Evolutionary conservation across 1,140 invertebrate species (phyloP).

Genomic region (Portunus trituberculatus): DNA sequence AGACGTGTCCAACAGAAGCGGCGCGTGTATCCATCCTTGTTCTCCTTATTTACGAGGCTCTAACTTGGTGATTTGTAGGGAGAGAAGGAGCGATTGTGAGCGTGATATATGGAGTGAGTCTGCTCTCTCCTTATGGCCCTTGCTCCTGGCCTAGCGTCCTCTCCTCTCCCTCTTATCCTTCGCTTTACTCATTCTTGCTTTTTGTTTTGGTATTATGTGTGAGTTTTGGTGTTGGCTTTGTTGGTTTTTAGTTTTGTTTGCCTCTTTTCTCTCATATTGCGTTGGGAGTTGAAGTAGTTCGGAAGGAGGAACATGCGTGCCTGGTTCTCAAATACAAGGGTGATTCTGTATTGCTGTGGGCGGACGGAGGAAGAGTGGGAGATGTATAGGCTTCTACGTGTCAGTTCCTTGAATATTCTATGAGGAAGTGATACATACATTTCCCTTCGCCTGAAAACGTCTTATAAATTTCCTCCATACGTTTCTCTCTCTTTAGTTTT

Average conservation of each 20-base stretch:
- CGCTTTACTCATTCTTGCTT: not conserved
- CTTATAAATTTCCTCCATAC: not conserved
- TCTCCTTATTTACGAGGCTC: constrained; percentile 21
- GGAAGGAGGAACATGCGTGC: not conserved
- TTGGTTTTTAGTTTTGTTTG: not conserved
- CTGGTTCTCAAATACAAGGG: not conserved
- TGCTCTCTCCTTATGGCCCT: not conserved
- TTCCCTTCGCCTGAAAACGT: not conserved
- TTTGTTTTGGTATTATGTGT: not conserved
- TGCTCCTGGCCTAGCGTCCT: not conserved
- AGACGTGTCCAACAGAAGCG: not conserved
- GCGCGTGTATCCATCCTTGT: not conserved
- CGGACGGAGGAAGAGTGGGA: not conserved
- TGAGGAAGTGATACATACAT: not conserved
- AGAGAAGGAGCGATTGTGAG: not conserved
- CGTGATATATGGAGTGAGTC: not conserved
- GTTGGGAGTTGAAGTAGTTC: not conserved
- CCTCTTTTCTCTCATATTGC: not conserved
- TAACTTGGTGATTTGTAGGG: constrained; percentile 20
- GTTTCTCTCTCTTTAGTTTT: not conserved
- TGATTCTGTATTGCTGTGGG: not conserved
- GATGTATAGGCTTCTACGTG: not conserved
- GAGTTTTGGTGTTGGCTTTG: not conserved
- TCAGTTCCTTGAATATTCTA: not conserved
- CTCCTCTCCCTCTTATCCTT: not conserved